Conservation (phyloP, 1,140 invertebrate genomes). For the Drosophila lacertosa region DNA sequence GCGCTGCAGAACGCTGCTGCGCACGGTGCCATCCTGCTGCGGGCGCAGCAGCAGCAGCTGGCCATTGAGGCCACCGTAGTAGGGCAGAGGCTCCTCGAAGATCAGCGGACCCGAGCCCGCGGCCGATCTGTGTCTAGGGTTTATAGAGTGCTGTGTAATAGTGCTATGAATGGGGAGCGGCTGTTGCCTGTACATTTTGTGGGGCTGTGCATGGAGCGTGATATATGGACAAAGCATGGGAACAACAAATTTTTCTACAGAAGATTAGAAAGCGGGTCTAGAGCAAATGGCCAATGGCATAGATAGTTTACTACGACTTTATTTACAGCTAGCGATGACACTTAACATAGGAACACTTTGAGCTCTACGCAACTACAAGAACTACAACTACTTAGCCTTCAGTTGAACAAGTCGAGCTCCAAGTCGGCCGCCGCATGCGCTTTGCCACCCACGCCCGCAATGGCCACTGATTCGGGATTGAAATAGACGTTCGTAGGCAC, state of each 20-base stretch:
- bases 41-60: conserved; percentile 63
- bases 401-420: conserved; percentile 84
- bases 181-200: conserved; percentile 31
- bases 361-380: conserved; percentile 8
- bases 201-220: conserved; percentile 13
- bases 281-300: conserved; percentile 27
- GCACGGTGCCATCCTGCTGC: conserved; percentile 54
- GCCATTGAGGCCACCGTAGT: conserved; percentile 88
- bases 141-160: conserved; percentile 77
- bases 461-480: conserved; percentile 88
- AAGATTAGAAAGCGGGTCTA: conserved; percentile 44
- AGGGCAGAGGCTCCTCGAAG: conserved; percentile 79
- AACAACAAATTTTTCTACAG: conserved; percentile 43
- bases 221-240: conserved; percentile 26
- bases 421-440: conserved; percentile 89
- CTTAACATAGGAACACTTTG: conserved; percentile 65
- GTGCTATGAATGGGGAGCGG: conserved; percentile 24
- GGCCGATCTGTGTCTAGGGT: conserved; percentile 69
- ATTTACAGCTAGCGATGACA: conserved; percentile 68
- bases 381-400: conserved; percentile 21
- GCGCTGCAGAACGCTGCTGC: conserved; percentile 52
- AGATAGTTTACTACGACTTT: conserved; percentile 58
- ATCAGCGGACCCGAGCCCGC: conserved; percentile 41
- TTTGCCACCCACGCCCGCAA: conserved; percentile 88
- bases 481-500: conserved; percentile 86